Conservation (phyloP, 2,888 invertebrate species). For the Polydrusus pterygomalis region DNA sequence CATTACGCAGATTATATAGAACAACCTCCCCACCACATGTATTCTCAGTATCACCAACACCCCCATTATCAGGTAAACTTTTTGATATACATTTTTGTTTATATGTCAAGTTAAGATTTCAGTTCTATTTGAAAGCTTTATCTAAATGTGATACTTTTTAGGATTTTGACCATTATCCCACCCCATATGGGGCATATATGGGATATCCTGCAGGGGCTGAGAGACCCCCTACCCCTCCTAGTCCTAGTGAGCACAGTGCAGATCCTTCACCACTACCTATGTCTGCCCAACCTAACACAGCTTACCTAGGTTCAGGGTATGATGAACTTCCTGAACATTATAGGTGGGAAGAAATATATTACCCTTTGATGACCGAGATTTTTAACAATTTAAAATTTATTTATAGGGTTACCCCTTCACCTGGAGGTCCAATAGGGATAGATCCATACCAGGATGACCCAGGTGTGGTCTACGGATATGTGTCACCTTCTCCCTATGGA, state of each 20-base stretch:
- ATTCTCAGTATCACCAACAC: constrained; percentile 73
- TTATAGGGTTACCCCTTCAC: constrained; percentile 78
- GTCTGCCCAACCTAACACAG: constrained; percentile 70
- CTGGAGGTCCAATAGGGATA: constrained; percentile 75
- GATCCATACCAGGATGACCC: constrained; percentile 80
- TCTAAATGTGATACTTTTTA: constrained; percentile 21
- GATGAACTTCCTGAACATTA: constrained; percentile 79
- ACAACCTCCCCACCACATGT: constrained; percentile 72
- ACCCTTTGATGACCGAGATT: not conserved
- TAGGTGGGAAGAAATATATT: constrained; percentile 53
- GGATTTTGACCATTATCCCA: constrained; percentile 77
- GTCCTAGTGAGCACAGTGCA: constrained; percentile 76
- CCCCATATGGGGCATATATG: constrained; percentile 73
- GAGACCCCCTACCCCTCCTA: constrained; percentile 74
- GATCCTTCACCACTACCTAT: constrained; percentile 74
- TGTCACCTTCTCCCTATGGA: constrained; percentile 79
- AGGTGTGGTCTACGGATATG: constrained; percentile 79
- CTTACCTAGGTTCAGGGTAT: constrained; percentile 79
- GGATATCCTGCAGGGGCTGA: constrained; percentile 72
- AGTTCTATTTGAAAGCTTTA: not conserved
- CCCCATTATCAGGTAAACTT: constrained; percentile 72
- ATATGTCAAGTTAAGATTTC: not conserved
- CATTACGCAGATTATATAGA: constrained; percentile 74
- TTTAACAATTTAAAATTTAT: not conserved
- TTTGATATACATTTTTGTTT: not conserved